Evolutionary conservation across 2,888 invertebrate genomes (phyloP), one percentile per base, ranked within the genome.

Genomic region (Ochropacha duplaris): DNA sequence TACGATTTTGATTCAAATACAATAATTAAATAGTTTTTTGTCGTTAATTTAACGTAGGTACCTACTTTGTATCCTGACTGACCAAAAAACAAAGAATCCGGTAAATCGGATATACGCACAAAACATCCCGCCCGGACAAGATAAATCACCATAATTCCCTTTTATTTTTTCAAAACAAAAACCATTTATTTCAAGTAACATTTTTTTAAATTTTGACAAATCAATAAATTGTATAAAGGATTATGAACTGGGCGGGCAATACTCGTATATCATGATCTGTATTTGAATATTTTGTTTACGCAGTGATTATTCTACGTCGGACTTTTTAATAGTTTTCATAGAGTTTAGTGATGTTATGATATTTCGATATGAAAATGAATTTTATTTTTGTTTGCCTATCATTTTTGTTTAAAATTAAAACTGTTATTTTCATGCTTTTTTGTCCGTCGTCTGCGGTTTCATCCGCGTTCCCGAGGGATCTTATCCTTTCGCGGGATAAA

Each of bases 271-370:
- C 36, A 36, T 2, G 1, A 31, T 39, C 19, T 44, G 16, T 16
- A 39, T 39, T 39, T 6, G 16, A n/a, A 1, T 39, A 2, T 36
- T 36, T 36, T 36, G 36, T 36, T 36, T 36, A 14, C 14, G 8
- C 1, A 4, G 11, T 11, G 36, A 36, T 36, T 36, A 12, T 36
- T 36, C 14, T 36, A 11, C 36, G n/a, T 36, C 36, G 14, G 36
- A 36, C 12, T 36, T 36, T 5, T 16, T 19, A 22, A 52, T 19
- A 63, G 63, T 62, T 61, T 62, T 69, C 60, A 65, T 55, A 58
- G 55, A 59, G 56, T 66, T 68, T 56, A 62, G 14, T 49, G 61
- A 50, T 49, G 28, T 55, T 55, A 24, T 66, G 59, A 65, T 63
- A 50, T 54, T 14, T 44, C 56, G 51, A 49, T 49, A 16, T 49